phyloP scores from a whole-genome alignment of 2,797 vertebrate species.

The Bovichtus diacanthus region DNA sequence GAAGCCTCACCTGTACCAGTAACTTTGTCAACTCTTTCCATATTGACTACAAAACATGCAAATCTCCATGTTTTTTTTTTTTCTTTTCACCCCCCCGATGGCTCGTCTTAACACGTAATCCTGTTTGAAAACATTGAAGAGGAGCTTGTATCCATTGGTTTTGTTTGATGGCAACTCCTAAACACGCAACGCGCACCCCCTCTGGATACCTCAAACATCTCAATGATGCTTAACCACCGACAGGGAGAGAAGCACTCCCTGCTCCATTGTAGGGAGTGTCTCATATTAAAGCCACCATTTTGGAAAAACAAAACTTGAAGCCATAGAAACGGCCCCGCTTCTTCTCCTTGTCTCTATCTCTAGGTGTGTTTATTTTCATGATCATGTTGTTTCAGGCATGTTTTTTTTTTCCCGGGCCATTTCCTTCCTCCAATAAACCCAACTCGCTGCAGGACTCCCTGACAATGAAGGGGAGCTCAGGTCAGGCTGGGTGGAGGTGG shows the following conservation, averaged over 20 bases:
- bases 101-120: constrained; percentile 68
- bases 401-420: background rate
- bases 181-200: constrained; percentile 61
- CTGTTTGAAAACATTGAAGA: constrained; percentile 52
- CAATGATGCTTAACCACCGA: constrained; percentile 71
- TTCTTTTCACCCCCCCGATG: constrained; percentile 3
- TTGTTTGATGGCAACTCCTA: constrained; percentile 74
- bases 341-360: background rate
- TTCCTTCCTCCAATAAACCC: constrained; percentile 13
- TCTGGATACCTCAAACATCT: constrained; percentile 76
- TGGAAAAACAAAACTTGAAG: constrained; percentile 68
- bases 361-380: constrained; percentile 58
- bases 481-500: constrained; percentile 27
- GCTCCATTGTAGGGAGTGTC: constrained; percentile 66
- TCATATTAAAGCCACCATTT: constrained; percentile 67
- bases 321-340: constrained; percentile 60
- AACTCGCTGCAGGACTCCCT: background rate
- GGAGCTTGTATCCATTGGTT: constrained; percentile 57
- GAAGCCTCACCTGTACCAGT: constrained; percentile 15
- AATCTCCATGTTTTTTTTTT: constrained; percentile 21
- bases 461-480: background rate
- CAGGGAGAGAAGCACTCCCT: constrained; percentile 57
- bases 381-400: constrained; percentile 55
- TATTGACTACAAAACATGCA: constrained; percentile 35
- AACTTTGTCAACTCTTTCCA: constrained; percentile 15